phyloP scores from a whole-genome alignment of 2,113 vertebrate species.

The Ochotona princeps region DNA sequence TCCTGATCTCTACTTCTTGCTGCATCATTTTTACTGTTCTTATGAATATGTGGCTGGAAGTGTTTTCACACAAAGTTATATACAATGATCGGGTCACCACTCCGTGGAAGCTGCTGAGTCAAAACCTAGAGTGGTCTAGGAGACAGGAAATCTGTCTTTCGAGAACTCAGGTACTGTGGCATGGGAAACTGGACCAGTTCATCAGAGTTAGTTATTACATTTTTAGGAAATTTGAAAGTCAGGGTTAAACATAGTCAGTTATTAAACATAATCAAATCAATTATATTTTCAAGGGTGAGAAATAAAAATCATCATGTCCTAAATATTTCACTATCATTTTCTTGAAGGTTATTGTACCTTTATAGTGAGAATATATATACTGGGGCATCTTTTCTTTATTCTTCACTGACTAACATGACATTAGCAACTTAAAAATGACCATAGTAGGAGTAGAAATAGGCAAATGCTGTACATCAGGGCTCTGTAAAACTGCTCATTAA shows the following conservation, averaged over 20 bases:
- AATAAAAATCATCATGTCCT: neutral
- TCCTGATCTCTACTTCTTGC: neutral
- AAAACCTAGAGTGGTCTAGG: neutral
- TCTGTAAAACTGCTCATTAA: neutral
- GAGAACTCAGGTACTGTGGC: neutral
- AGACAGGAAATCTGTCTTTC: neutral
- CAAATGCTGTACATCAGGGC: neutral
- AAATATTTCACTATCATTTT: neutral
- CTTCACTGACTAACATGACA: neutral
- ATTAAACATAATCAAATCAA: neutral
- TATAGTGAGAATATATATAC: neutral
- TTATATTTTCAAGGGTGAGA: conserved; percentile 5
- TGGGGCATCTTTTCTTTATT: neutral
- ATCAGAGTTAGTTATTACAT: neutral
- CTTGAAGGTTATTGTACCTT: neutral
- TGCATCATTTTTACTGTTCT: neutral
- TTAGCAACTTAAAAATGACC: neutral
- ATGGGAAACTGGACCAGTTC: neutral
- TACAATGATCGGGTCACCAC: neutral
- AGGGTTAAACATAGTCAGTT: neutral
- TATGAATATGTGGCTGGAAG: neutral
- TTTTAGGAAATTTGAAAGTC: neutral
- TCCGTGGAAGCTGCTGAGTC: neutral
- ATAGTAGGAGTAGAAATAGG: rapidly evolving
- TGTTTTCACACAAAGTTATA: neutral